These are phyloP conservation scores for Brachynemurus nebulosus DNA, from an alignment of 2,888 invertebrate species.

Conservation along the genomic window DNA sequence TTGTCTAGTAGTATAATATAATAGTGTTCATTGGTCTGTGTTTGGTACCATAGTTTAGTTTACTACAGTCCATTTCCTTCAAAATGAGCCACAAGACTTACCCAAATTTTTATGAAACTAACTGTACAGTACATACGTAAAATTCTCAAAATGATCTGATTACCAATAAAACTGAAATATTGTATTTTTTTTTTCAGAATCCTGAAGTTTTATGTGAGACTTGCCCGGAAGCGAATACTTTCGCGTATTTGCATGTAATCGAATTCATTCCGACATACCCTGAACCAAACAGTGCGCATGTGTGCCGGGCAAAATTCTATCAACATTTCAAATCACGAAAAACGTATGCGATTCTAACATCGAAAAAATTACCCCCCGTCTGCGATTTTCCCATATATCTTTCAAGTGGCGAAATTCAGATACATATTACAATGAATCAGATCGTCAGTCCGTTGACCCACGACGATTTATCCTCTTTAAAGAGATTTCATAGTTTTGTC, in stretches of 20 bases:
- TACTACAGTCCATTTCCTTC: too few species aligned
- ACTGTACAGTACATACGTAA: too few species aligned
- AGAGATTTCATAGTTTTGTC: slow-evolving; percentile 57
- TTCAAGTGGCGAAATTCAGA: slow-evolving; percentile 43
- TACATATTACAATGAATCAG: slow-evolving; percentile 38
- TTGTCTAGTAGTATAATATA: too few species aligned
- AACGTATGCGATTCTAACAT: slow-evolving; percentile 51
- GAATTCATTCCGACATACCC: slow-evolving; percentile 39
- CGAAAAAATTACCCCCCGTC: slow-evolving; percentile 42
- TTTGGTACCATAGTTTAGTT: too few species aligned
- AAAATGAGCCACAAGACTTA: too few species aligned
- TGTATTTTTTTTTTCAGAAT: slow-evolving; percentile 39
- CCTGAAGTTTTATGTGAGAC: slow-evolving; percentile 33
- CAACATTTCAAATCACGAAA: slow-evolving; percentile 35
- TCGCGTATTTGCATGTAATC: slow-evolving; percentile 44
- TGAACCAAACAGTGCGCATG: slow-evolving; percentile 29
- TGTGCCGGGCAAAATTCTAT: slow-evolving; percentile 37
- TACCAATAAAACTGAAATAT: too few species aligned
- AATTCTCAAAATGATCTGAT: too few species aligned
- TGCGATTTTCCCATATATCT: slow-evolving; percentile 63
- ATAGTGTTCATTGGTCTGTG: too few species aligned
- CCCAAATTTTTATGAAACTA: too few species aligned
- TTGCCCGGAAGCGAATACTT: slow-evolving; percentile 24
- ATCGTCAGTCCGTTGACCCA: slow-evolving; percentile 31
- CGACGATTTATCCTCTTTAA: slow-evolving; percentile 37